phyloP scores from a whole-genome alignment of 2,113 vertebrate genomes.

The Eulemur rufifrons region DNA sequence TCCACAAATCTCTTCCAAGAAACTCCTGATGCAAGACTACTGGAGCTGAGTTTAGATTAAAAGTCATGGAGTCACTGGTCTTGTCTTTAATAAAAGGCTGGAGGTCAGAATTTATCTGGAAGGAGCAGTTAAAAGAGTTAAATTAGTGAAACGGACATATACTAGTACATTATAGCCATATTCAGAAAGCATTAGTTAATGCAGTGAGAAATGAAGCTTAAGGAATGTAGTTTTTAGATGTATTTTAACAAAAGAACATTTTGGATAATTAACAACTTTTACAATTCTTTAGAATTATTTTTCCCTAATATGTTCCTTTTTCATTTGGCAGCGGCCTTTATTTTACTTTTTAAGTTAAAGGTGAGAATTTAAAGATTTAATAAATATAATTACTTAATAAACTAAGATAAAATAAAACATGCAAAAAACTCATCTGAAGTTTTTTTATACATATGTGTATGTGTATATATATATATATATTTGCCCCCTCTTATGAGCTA shows the following conservation, averaged over 20 bases:
- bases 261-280: conserved; percentile 4
- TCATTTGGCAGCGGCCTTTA: background rate
- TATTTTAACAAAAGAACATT: conserved; percentile 3
- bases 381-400: conserved; percentile 24
- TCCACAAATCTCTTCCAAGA: conserved; percentile 92
- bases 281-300: background rate
- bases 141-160: background rate
- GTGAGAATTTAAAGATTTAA: conserved; percentile 39
- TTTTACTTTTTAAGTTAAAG: conserved; percentile 47
- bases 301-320: background rate
- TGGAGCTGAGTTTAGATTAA: conserved; percentile 93
- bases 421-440: background rate
- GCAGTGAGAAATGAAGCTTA: background rate
- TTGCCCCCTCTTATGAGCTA: background rate
- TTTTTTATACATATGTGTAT: background rate
- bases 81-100: conserved; percentile 93
- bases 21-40: conserved; percentile 94
- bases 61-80: conserved; percentile 82
- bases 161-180: background rate
- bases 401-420: conserved; percentile 45
- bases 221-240: background rate
- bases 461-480: background rate
- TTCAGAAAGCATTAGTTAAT: background rate
- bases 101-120: conserved; percentile 95
- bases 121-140: conserved; percentile 50